phyloP scores from a whole-genome alignment of 2,888 invertebrate genomes.

The Andrena camellia region DNA sequence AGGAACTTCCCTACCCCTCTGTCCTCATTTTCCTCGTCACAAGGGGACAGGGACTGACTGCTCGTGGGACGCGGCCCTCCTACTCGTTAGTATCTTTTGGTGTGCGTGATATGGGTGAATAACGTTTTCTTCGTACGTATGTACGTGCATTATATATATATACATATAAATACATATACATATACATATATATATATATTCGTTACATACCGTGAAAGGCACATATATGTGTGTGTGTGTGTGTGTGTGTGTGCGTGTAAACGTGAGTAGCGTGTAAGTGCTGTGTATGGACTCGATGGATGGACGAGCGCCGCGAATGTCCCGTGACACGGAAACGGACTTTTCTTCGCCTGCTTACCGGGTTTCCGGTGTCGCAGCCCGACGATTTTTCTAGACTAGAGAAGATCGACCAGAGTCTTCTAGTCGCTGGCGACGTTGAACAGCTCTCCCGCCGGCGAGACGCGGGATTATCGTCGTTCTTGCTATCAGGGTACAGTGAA shows the following conservation, averaged over 20 bases:
- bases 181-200: slow-evolving; percentile 49
- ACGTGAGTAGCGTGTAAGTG: slow-evolving; percentile 33
- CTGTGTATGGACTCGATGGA: slow-evolving; percentile 33
- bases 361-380: not conserved
- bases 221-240: slow-evolving; percentile 7
- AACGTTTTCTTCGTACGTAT: slow-evolving; percentile 66
- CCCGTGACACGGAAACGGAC: not conserved
- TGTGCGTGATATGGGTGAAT: slow-evolving; percentile 53
- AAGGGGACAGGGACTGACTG: slow-evolving; percentile 6
- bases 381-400: not conserved
- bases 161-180: slow-evolving; percentile 47
- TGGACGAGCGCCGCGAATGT: slow-evolving; percentile 37
- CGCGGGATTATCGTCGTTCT: not conserved
- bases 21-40: not conserved
- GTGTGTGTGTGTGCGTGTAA: slow-evolving; percentile 26
- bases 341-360: not conserved
- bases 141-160: slow-evolving; percentile 59
- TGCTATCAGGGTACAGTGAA: not conserved
- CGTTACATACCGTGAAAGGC: slow-evolving; percentile 47
- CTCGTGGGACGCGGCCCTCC: slow-evolving; percentile 23
- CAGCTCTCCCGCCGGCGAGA: not conserved
- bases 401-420: no score
- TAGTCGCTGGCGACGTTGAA: not conserved
- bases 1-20: not conserved
- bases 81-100: slow-evolving; percentile 46